A percentile compares a stretch with the other conserved stretches of the same genome.
These are phyloP conservation scores for Petrophora chlorosata DNA, from an alignment of 2,888 invertebrate genomes.

Conservation along the genomic window DNA sequence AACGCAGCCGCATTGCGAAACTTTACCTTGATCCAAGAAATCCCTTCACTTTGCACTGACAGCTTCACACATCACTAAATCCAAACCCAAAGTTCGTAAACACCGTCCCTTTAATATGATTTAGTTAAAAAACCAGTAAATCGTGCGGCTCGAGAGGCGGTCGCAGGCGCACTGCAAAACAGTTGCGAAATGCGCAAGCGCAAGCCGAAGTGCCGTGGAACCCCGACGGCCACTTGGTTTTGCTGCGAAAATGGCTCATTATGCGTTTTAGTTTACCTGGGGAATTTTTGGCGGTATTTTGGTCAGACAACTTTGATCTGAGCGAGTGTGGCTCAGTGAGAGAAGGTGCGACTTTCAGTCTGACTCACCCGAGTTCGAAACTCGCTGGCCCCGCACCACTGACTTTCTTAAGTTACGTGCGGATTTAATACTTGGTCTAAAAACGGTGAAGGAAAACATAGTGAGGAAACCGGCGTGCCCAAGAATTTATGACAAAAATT, in stretches of 20 bases:
- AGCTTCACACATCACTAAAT: constrained; percentile 13
- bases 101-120: constrained; percentile 10
- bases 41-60: constrained; percentile 22
- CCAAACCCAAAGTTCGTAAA: constrained; percentile 6
- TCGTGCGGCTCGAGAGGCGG: constrained; percentile 14
- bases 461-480: no score
- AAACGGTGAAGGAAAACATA: no score
- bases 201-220: constrained; percentile 1
- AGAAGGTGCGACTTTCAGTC: no score
- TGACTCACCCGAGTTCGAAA: no score
- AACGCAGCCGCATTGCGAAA: background rate
- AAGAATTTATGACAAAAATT: no score
- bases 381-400: no score
- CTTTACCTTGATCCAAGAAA: constrained; percentile 2
- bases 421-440: no score
- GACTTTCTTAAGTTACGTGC: no score
- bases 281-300: background rate
- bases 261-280: background rate
- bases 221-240: constrained; percentile 10
- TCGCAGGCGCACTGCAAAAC: constrained; percentile 19
- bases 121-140: background rate
- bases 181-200: constrained; percentile 18
- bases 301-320: background rate
- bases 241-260: constrained; percentile 4
- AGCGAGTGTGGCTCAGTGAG: background rate